Percentiles rank a stretch among this genome's conserved stretches.
Conservation (phyloP, 2,888 invertebrate genomes). For the Hyposoter didymator region DNA sequence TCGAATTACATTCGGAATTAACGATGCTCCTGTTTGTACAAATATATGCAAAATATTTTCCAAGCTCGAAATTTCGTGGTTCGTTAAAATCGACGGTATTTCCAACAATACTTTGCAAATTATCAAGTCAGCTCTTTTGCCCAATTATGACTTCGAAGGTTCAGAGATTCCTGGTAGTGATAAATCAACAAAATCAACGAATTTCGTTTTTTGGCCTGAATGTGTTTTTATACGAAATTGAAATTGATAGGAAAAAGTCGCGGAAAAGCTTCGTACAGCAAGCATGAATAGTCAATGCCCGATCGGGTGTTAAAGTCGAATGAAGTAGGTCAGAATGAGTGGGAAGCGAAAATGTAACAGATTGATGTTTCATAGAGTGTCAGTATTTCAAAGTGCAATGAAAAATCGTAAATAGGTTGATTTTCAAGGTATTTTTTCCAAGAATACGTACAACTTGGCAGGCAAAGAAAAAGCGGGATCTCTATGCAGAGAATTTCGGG, state of each 20-base stretch:
- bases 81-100: too few relatives aligned
- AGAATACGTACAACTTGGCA: not conserved
- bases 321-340: conserved; percentile 1
- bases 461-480: not conserved
- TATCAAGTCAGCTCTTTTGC: not conserved
- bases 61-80: too few relatives aligned
- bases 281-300: not conserved
- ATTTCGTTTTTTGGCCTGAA: not conserved
- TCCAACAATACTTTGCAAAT: not conserved
- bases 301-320: not conserved
- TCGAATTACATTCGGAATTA: not conserved
- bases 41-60: not conserved
- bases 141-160: too few relatives aligned
- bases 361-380: not conserved
- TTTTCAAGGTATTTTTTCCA: not conserved
- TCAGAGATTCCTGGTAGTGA: not conserved
- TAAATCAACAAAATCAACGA: not conserved
- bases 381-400: not conserved
- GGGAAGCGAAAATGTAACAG: not conserved
- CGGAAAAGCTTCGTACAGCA: not conserved
- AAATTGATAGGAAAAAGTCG: not conserved
- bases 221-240: not conserved
- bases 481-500: not conserved
- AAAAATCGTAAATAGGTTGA: not conserved
- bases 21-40: not conserved